Conservation (phyloP, 2,113 vertebrate species). For the Ophiodon elongatus region DNA sequence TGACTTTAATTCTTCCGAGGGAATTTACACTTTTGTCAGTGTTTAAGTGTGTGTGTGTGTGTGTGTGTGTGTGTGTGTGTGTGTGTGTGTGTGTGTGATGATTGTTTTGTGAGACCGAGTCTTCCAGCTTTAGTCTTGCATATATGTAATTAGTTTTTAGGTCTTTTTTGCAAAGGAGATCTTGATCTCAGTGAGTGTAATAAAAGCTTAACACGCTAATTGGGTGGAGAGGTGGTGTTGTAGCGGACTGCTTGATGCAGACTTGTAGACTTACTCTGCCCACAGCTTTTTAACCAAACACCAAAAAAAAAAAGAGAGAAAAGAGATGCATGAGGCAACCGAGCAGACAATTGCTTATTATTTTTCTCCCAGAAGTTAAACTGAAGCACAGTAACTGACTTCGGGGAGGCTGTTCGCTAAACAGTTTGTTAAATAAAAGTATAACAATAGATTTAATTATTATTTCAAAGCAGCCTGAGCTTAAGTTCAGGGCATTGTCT, state of each 20-base stretch:
- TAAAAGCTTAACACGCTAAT: not conserved
- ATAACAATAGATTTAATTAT: not conserved
- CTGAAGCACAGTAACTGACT: not conserved
- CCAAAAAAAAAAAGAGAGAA: not conserved
- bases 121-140: not conserved
- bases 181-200: not conserved
- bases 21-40: not conserved
- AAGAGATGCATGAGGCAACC: not conserved
- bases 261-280: not conserved
- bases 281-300: not conserved
- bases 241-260: not conserved
- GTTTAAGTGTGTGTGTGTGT: not conserved
- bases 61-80: not conserved
- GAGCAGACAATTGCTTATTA: not conserved
- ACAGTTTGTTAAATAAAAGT: not conserved
- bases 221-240: not conserved
- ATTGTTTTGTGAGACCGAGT: not conserved
- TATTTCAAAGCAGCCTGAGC: not conserved
- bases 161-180: not conserved
- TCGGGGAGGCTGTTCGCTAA: not conserved
- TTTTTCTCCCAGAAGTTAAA: not conserved
- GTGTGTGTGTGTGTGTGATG: not conserved
- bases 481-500: not conserved
- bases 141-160: not conserved
- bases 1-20: not conserved